Percentiles rank a stretch among this genome's conserved stretches.
Evolutionary conservation across 2,888 invertebrate species (phyloP).

Genomic region (Ormyrus thymus): DNA sequence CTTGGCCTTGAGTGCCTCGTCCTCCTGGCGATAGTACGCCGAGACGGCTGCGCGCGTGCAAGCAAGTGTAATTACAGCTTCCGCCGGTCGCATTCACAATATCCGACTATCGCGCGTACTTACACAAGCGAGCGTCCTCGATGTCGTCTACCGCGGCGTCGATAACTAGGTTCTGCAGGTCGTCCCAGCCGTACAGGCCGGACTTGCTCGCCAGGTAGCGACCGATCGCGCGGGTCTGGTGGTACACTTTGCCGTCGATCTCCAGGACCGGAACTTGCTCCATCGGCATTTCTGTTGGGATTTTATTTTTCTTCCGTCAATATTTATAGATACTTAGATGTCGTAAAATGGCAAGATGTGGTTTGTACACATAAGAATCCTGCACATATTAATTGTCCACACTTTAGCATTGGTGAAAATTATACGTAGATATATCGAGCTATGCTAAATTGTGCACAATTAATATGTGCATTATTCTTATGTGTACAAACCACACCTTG

Average conservation of each 20-base stretch:
- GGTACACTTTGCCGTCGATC: slow-evolving; percentile 73
- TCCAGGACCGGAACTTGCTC: slow-evolving; percentile 75
- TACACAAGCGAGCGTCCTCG: slow-evolving; percentile 76
- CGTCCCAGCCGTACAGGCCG: slow-evolving; percentile 75
- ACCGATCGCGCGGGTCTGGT: slow-evolving; percentile 76
- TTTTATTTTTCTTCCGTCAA: slow-evolving; percentile 53
- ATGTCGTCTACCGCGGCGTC: slow-evolving; percentile 76
- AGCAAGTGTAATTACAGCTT: too few relatives aligned
- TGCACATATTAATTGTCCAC: too few relatives aligned
- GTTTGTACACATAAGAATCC: too few relatives aligned
- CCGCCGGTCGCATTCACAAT: too few relatives aligned
- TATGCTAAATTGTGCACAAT: too few relatives aligned
- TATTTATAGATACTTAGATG: background rate
- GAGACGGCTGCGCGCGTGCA: slow-evolving; percentile 60
- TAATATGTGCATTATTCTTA: too few relatives aligned
- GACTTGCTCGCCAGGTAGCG: slow-evolving; percentile 77
- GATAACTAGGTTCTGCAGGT: slow-evolving; percentile 76
- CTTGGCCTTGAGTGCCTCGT: slow-evolving; percentile 62
- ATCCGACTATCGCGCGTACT: slow-evolving; percentile 55
- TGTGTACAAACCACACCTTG: too few relatives aligned
- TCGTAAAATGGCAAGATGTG: too few relatives aligned
- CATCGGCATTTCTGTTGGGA: slow-evolving; percentile 70
- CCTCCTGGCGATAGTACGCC: slow-evolving; percentile 64
- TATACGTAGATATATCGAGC: too few relatives aligned
- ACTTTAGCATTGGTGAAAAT: too few relatives aligned